A percentile compares a stretch with the other conserved stretches of the same genome.
These are phyloP conservation scores for Drosophila lacertosa DNA, from an alignment of 1,140 invertebrate species.

Conservation along the genomic window DNA sequence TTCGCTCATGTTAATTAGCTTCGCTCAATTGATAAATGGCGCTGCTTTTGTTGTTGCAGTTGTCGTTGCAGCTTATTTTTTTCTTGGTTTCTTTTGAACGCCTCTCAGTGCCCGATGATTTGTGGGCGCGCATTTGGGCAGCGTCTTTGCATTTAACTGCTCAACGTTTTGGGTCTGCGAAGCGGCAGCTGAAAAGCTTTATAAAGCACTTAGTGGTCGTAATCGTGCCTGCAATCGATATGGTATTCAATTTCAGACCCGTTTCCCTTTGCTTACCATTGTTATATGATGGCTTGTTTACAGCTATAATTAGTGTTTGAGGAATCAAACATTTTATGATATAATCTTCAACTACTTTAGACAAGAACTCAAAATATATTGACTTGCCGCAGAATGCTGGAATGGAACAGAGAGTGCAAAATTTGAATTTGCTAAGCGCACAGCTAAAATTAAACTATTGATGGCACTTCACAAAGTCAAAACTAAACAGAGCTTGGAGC, in stretches of 20 bases:
- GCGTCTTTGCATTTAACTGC: background rate
- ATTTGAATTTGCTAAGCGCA: too few relatives aligned
- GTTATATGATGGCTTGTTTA: slow-evolving; percentile 3
- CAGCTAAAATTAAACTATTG: too few relatives aligned
- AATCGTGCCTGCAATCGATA: slow-evolving; percentile 9
- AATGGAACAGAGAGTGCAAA: too few relatives aligned
- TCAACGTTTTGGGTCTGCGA: background rate
- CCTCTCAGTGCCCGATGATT: slow-evolving; percentile 4
- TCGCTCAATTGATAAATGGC: slow-evolving; percentile 48
- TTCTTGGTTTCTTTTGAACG: background rate
- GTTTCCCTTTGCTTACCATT: slow-evolving; percentile 8
- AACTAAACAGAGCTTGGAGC: too few relatives aligned
- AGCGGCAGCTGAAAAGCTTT: background rate
- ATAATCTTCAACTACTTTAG: too few relatives aligned
- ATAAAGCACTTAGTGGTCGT: background rate
- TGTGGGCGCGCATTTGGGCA: background rate
- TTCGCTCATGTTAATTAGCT: slow-evolving; percentile 46
- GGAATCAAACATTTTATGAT: background rate
- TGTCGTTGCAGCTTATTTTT: slow-evolving; percentile 7
- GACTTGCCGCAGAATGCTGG: too few relatives aligned
- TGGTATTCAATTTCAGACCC: slow-evolving; percentile 1
- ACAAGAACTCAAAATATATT: too few relatives aligned
- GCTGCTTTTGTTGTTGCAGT: slow-evolving; percentile 11
- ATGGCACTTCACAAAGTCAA: too few relatives aligned
- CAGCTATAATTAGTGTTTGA: background rate